Evolutionary conservation across 2,888 invertebrate genomes (phyloP).

Genomic region (Halictus quadricinctus): DNA sequence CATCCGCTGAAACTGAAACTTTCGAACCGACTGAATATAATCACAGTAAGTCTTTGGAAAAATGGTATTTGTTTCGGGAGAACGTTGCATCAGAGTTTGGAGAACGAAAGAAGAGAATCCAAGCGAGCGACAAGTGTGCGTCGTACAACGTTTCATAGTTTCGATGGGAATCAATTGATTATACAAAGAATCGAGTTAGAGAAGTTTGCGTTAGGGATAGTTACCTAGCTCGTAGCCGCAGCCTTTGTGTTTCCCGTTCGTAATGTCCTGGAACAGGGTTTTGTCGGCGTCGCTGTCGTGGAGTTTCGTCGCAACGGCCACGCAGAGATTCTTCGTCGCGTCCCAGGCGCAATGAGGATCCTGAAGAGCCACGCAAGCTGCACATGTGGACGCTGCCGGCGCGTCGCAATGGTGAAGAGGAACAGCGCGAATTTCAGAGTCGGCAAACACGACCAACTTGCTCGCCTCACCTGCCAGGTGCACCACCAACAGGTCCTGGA

Average conservation of each 20-base stretch:
- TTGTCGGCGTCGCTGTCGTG: slow-evolving; percentile 85
- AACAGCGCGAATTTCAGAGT: slow-evolving; percentile 92
- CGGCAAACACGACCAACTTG: slow-evolving; percentile 94
- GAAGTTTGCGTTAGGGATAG: slow-evolving; percentile 20
- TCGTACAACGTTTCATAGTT: slow-evolving; percentile 31
- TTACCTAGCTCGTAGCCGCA: slow-evolving; percentile 82
- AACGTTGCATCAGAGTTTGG: slow-evolving; percentile 13
- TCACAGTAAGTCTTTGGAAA: neutral
- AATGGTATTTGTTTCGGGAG: neutral
- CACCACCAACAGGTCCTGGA: slow-evolving; percentile 89
- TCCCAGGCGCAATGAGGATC: slow-evolving; percentile 99
- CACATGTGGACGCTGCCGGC: slow-evolving; percentile 83
- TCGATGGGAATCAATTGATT: slow-evolving; percentile 19
- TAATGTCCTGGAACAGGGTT: slow-evolving; percentile 89
- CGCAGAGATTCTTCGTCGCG: slow-evolving; percentile 84
- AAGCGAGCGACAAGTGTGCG: slow-evolving; percentile 47
- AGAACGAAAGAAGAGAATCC: slow-evolving; percentile 16
- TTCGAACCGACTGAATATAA: neutral
- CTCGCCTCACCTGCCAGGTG: slow-evolving; percentile 87
- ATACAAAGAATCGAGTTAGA: slow-evolving; percentile 4
- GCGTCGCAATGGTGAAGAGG: slow-evolving; percentile 92
- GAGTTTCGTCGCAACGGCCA: slow-evolving; percentile 84
- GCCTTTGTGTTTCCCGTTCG: slow-evolving; percentile 86
- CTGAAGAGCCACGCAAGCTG: slow-evolving; percentile 94
- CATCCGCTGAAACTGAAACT: neutral